These are phyloP conservation scores for Thereva nobilitata DNA, from an alignment of 2,888 invertebrate genomes.

Conservation along the genomic window DNA sequence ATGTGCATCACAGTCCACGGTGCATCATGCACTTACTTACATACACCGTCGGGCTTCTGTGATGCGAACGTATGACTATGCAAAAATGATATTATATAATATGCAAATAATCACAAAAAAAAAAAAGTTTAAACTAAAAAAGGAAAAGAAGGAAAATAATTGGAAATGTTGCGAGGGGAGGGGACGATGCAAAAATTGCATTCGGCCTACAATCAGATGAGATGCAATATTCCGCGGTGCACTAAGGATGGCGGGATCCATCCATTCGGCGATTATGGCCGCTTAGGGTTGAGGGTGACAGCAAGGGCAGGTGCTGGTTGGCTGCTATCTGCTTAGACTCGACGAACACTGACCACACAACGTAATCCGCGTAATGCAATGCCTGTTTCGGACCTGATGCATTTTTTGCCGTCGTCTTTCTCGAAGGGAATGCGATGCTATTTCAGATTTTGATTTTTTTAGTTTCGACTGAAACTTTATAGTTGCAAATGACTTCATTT, in stretches of 20 bases:
- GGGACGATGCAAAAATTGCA: slow-evolving; percentile 25
- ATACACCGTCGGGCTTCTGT: slow-evolving; percentile 29
- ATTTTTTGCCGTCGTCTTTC: neutral
- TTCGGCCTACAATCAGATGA: slow-evolving; percentile 32
- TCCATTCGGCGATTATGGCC: slow-evolving; percentile 31
- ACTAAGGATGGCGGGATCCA: slow-evolving; percentile 21
- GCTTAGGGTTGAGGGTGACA: slow-evolving; percentile 16
- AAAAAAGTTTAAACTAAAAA: slow-evolving; percentile 12
- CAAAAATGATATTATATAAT: slow-evolving; percentile 34
- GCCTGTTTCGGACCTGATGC: slow-evolving; percentile 4
- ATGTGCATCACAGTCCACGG: neutral
- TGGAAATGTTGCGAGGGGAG: slow-evolving; percentile 26
- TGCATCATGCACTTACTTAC: slow-evolving; percentile 16
- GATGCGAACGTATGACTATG: slow-evolving; percentile 34
- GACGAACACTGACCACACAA: slow-evolving; percentile 25
- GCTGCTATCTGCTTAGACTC: slow-evolving; percentile 31
- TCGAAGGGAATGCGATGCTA: neutral
- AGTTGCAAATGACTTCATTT: too few species aligned
- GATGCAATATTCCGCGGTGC: slow-evolving; percentile 34
- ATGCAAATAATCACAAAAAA: slow-evolving; percentile 31
- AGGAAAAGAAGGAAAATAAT: slow-evolving; percentile 32
- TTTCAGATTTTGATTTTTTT: slow-evolving; percentile 9
- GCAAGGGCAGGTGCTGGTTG: neutral
- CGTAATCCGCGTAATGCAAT: slow-evolving; percentile 32
- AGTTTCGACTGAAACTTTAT: neutral